phyloP scores from a whole-genome alignment of 1,140 invertebrate species.

The Epicauta chinensis region DNA sequence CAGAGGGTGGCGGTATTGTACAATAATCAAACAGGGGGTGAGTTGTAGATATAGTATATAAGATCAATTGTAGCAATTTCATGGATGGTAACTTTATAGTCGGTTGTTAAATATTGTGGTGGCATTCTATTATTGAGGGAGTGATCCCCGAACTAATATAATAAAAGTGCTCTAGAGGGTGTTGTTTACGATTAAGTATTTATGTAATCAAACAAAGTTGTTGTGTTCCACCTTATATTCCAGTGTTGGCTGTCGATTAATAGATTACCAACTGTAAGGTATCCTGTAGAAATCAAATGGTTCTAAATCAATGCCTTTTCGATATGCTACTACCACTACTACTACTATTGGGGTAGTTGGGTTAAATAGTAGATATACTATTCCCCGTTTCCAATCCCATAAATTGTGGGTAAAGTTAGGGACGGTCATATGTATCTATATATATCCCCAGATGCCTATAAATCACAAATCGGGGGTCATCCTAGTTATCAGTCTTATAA shows the following conservation, averaged over 20 bases:
- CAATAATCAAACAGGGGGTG: no score
- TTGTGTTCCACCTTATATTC: no score
- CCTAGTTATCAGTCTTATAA: slow-evolving; percentile 28
- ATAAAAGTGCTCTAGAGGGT: slow-evolving; percentile 20
- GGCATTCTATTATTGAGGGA: slow-evolving; percentile 16
- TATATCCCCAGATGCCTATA: slow-evolving; percentile 21
- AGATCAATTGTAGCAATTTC: slow-evolving; percentile 14
- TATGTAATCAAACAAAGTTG: slow-evolving; percentile 23
- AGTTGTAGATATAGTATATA: no score
- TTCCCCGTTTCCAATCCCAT: slow-evolving; percentile 1
- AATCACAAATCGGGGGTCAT: slow-evolving; percentile 30
- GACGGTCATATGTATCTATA: slow-evolving; percentile 11
- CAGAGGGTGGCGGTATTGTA: no score
- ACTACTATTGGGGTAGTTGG: no score
- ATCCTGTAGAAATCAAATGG: no score
- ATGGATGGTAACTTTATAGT: slow-evolving; percentile 15
- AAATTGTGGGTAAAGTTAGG: slow-evolving; percentile 24
- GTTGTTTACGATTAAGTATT: slow-evolving; percentile 20
- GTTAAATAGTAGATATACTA: no score
- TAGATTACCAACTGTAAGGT: no score
- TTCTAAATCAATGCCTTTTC: no score
- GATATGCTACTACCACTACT: no score
- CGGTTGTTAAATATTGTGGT: slow-evolving; percentile 16
- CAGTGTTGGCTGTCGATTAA: no score
- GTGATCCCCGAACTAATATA: slow-evolving; percentile 18